Evolutionary conservation across 2,888 invertebrate genomes (phyloP).

Genomic region (Melipona beecheii): DNA sequence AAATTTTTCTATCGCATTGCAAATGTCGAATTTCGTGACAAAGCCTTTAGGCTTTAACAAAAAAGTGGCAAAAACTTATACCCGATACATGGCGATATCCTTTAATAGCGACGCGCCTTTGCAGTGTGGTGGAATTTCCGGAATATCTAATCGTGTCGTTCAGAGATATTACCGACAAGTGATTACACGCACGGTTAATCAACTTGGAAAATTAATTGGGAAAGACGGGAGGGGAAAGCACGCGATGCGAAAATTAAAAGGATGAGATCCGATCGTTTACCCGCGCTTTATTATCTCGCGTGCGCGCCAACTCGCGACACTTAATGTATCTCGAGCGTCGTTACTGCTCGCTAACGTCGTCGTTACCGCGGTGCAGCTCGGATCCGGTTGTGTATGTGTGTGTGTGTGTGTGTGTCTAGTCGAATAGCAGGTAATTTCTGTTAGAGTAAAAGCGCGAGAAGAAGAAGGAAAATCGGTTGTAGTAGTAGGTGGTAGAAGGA

Average conservation of each 20-base stretch:
- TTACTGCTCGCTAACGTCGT: conserved; percentile 1
- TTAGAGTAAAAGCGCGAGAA: conserved; percentile 4
- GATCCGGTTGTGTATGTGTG: background rate
- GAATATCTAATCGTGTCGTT: background rate
- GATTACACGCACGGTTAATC: background rate
- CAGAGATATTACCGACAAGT: background rate
- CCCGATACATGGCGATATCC: no score
- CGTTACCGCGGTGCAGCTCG: background rate
- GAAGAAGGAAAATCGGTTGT: background rate
- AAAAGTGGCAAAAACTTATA: no score
- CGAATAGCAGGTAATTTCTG: conserved; percentile 35
- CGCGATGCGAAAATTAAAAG: background rate
- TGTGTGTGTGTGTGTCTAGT: background rate
- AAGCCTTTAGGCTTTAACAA: no score
- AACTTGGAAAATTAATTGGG: background rate
- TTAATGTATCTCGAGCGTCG: conserved; percentile 11
- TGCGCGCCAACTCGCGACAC: conserved; percentile 14
- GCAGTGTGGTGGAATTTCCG: background rate
- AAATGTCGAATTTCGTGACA: no score
- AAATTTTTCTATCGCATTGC: no score
- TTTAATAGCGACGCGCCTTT: no score
- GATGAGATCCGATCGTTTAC: conserved; percentile 1
- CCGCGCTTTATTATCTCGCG: conserved; percentile 16
- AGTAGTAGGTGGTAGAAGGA: background rate
- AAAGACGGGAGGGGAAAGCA: background rate